These are phyloP conservation scores for Ibycter americanus DNA, from an alignment of 2,797 vertebrate species.

Conservation along the genomic window DNA sequence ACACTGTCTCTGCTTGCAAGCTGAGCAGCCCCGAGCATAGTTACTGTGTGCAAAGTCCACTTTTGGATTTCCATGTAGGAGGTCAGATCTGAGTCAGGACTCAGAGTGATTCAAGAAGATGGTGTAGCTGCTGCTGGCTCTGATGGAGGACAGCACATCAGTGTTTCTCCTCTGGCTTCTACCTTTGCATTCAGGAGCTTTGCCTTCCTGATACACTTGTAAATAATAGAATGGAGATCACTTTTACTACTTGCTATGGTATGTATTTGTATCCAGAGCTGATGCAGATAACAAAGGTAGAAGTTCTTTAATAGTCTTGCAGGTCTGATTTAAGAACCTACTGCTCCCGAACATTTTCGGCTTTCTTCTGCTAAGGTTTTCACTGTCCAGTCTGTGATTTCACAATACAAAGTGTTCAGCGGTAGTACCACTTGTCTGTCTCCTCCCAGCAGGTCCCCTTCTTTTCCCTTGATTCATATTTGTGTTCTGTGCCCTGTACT, in stretches of 20 bases:
- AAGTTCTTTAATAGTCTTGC: background rate
- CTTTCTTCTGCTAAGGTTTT: background rate
- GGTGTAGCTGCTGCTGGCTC: background rate
- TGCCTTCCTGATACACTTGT: background rate
- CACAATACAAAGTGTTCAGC: background rate
- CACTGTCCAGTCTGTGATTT: background rate
- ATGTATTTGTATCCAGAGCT: background rate
- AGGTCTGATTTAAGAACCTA: background rate
- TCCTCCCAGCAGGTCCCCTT: background rate
- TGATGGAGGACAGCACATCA: background rate
- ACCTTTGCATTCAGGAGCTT: background rate
- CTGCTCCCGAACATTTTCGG: background rate
- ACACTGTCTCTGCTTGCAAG: background rate
- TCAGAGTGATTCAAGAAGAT: background rate
- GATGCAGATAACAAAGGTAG: background rate
- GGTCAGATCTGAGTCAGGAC: background rate
- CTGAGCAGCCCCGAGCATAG: background rate
- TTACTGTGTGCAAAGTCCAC: background rate
- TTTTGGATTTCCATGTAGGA: background rate
- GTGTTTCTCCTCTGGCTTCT: background rate
- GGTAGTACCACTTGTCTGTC: background rate
- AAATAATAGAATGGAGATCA: background rate
- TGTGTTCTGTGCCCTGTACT: background rate
- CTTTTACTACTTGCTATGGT: background rate
- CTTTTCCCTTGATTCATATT: background rate